Evolutionary conservation across 2,797 vertebrate genomes (phyloP), one percentile per base, ranked within the genome.

Genomic region (Melanotaenia nigrans): DNA sequence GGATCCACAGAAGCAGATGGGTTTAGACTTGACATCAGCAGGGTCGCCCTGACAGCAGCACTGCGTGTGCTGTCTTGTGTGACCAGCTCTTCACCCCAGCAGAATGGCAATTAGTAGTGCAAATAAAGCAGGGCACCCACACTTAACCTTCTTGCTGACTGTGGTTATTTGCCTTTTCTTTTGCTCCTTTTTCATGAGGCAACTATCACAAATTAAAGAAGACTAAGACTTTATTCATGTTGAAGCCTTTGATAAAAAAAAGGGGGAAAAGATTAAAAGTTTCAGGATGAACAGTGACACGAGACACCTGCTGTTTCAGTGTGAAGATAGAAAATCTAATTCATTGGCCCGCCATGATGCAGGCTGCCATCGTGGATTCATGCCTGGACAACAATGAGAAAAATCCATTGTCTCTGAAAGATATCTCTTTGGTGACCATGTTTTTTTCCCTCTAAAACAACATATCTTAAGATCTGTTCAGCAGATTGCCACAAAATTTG

Each of bases 61-160:
- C 82, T 73, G 71, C 24, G 56, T 68, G 78, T 83, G 67, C 78
- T 36, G 75, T 35, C 62, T 54, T 40, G 25, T 79, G 71, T 58
- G 75, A 51, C 73, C 70, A 71, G 79, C 68, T 73, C 70, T 60
- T 82, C 82, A 68, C 76, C 68, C 65, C 75, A 32, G 61, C 79
- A 65, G 85, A 81, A 87, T 85, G 74, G 67, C 71, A 91, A 92
- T 92, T 87, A 89, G 68, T 24, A 18, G 30, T 20, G 18, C 65
- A 81, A 79, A 85, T 40, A 81, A 84, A 86, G 72, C 74, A 72
- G 56, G 65, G 24, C 60, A 18, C 58, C 49, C 36, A 68, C 71
- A 36, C 73, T 75, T 78, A 75, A 77, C 77, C 73, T 73, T 49
- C 67, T 16, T 56, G 80, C 57, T 76, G 70, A 65, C 67, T 66